A percentile compares a stretch with the other conserved stretches of the same genome.
phyloP scores from a whole-genome alignment of 2,888 invertebrate genomes.

The Drosophila prostipennis region DNA sequence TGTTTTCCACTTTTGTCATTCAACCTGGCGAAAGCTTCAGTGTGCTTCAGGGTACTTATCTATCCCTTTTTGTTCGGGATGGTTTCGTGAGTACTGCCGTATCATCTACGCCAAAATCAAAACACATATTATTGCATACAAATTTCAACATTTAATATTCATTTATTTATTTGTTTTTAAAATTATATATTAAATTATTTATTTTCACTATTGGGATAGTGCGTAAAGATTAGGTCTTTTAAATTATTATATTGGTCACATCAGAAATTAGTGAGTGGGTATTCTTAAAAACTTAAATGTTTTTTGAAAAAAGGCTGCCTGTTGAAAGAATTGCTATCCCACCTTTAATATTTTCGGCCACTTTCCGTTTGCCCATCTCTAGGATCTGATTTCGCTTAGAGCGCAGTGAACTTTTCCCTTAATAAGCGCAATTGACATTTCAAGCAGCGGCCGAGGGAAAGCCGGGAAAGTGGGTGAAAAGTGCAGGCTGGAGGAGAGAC shows the following conservation, averaged over 20 bases:
- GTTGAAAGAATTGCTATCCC: too few species aligned
- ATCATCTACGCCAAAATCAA: too few species aligned
- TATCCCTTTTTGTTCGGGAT: slow-evolving; percentile 8
- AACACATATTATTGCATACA: too few species aligned
- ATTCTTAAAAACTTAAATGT: too few species aligned
- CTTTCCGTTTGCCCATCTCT: slow-evolving; percentile 9
- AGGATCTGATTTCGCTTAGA: slow-evolving; percentile 21
- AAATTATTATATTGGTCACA: too few species aligned
- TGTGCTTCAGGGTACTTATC: slow-evolving; percentile 9
- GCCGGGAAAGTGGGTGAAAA: slow-evolving; percentile 25
- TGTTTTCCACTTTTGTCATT: slow-evolving; percentile 40
- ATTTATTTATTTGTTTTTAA: not conserved
- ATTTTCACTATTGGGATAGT: too few species aligned
- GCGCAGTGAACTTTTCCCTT: slow-evolving; percentile 69
- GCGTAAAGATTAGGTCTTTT: too few species aligned
- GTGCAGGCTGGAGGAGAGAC: slow-evolving; percentile 7
- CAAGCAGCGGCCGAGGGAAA: slow-evolving; percentile 37
- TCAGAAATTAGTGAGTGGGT: too few species aligned
- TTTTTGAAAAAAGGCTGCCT: too few species aligned
- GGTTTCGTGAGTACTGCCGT: slow-evolving; percentile 14
- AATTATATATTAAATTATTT: not conserved
- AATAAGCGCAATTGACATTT: slow-evolving; percentile 75
- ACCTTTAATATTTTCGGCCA: not conserved
- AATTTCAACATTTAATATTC: too few species aligned
- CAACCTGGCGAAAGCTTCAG: slow-evolving; percentile 19